Evolutionary conservation across 2,888 invertebrate genomes (phyloP), one percentile per base, ranked within the genome.

Genomic region (Heteromurus nitidus): DNA sequence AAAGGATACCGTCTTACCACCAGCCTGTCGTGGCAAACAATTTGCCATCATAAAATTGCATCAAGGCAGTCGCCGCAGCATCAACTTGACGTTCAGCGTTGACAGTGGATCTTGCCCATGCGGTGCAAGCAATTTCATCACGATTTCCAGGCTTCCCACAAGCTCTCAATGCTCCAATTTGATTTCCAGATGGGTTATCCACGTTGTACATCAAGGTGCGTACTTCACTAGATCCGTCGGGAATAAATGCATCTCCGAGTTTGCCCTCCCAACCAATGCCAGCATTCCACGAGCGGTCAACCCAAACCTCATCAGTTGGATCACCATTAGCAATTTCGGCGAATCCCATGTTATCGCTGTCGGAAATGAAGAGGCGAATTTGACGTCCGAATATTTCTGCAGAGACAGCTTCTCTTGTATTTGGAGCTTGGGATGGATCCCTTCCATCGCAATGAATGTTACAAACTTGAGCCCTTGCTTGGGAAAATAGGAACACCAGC

Each of bases 371-470:
- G 3, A 87, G 81, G 2, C 47, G 36, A 9, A 87, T 80, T 13
- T 26, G 58, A n/a, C 87, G 76, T 9, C 69, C 80, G 50, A 76
- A 84, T 7, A 85, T 50, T 42, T 80, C 82, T 0, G 55, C 65
- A 0, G 80, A 64, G 0, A 79, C 84, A 0, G 79, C 64, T 9
- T 75, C 74, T n/a, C 84, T 50, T 2, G 79, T n/a, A 50, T 79
- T 50, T 20, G 72, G 22, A 0, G 82, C 83, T 50, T 50, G 58
- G 11, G 64, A 42, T 0, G 85, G 58, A 24, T 84, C 83, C 11
- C 85, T 30, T 9, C 86, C 87, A 70, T 87, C 87, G 30, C 87
- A 87, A 28, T 81, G 82, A 58, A 82, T 82, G 30, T 85, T 85
- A 55, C 87, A 87, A 5, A 86, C 28, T 55, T 84, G 80, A 1